phyloP scores from a whole-genome alignment of 2,113 vertebrate species.

The Tympanuchus pallidicinctus region DNA sequence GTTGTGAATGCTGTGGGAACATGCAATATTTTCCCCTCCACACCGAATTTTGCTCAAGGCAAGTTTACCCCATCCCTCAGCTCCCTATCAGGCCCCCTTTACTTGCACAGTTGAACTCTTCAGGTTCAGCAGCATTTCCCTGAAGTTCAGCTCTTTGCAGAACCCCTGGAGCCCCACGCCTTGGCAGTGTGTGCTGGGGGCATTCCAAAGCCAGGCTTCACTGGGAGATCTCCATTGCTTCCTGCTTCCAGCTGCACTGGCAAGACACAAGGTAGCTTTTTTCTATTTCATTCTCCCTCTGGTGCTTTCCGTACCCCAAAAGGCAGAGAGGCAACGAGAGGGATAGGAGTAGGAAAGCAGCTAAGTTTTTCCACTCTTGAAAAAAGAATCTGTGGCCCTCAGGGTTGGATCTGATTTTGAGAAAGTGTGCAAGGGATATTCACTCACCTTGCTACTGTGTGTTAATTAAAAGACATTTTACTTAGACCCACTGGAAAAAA shows the following conservation, averaged over 20 bases:
- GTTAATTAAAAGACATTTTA: background rate
- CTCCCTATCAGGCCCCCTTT: background rate
- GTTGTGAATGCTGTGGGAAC: background rate
- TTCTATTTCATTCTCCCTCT: conserved; percentile 61
- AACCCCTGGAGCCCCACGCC: conserved; percentile 17
- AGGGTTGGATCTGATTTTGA: background rate
- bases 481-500: background rate
- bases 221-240: conserved; percentile 39
- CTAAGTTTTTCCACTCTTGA: background rate
- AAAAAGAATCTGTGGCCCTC: background rate
- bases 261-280: conserved; percentile 48
- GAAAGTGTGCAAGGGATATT: background rate
- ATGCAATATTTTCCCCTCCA: background rate
- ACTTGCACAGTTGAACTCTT: background rate
- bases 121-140: background rate
- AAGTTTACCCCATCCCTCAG: background rate
- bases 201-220: conserved; percentile 23
- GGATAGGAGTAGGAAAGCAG: background rate
- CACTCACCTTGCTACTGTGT: background rate
- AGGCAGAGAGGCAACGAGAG: background rate
- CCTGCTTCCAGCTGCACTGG: conserved; percentile 43
- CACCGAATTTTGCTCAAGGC: background rate
- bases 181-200: background rate
- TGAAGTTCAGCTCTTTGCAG: conserved; percentile 21
- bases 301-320: conserved; percentile 47